These are phyloP conservation scores for Rapana venosa DNA, from an alignment of 2,888 invertebrate species.

Conservation along the genomic window DNA sequence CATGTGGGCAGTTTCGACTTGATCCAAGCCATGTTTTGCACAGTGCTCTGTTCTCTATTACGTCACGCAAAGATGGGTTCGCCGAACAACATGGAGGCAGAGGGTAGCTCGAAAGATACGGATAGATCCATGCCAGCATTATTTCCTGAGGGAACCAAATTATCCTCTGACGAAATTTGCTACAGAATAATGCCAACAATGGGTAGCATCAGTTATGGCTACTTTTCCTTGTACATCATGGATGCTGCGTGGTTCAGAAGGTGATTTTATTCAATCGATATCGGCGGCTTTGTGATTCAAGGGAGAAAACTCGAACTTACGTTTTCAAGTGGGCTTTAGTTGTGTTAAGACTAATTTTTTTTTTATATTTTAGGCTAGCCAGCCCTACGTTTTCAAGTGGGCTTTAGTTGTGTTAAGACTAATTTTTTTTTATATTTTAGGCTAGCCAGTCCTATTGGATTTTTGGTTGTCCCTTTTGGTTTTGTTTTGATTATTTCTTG, in stretches of 20 bases:
- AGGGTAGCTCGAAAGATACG: background rate
- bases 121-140: background rate
- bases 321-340: too few species aligned
- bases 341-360: too few species aligned
- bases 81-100: background rate
- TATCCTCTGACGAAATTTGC: constrained; percentile 50
- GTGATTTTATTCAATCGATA: constrained; percentile 52
- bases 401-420: too few species aligned
- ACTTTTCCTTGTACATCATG: constrained; percentile 69
- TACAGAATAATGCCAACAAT: constrained; percentile 60
- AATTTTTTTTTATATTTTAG: too few species aligned
- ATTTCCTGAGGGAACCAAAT: constrained; percentile 34
- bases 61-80: background rate
- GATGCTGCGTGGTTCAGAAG: constrained; percentile 62
- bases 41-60: background rate
- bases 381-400: too few species aligned
- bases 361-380: too few species aligned
- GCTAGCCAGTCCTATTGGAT: too few species aligned
- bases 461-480: too few species aligned
- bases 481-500: too few species aligned
- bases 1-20: too few species aligned
- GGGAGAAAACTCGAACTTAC: background rate
- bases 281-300: constrained; percentile 15
- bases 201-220: constrained; percentile 65
- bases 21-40: background rate